Percentiles rank a stretch among this genome's conserved stretches.
Evolutionary conservation across 2,797 vertebrate species (phyloP).

Genomic region (Dendrocincla tyrannina): DNA sequence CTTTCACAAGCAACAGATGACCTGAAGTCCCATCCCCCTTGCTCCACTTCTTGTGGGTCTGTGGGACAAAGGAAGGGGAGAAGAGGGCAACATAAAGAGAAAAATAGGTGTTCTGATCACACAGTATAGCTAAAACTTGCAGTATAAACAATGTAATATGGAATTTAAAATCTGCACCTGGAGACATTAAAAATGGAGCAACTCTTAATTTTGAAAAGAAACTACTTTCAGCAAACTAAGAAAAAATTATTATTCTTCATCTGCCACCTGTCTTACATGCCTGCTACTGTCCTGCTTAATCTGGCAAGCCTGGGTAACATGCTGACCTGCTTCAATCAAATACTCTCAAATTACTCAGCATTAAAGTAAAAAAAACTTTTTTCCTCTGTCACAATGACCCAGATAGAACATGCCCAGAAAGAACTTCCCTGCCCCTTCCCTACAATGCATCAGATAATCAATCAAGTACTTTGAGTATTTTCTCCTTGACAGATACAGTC

Average conservation of each 20-base stretch:
- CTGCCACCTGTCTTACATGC: constrained; percentile 13
- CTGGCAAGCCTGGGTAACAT: background rate
- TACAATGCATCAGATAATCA: background rate
- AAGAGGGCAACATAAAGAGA: background rate
- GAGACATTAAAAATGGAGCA: background rate
- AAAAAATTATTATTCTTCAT: constrained; percentile 30
- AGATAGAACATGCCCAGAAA: background rate
- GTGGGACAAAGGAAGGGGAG: background rate
- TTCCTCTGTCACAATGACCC: constrained; percentile 27
- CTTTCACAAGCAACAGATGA: background rate
- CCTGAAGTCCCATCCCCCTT: background rate
- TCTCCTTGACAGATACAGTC: constrained; percentile 43
- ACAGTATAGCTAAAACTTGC: background rate
- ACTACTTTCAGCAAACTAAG: background rate
- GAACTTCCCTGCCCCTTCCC: background rate
- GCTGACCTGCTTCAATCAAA: constrained; percentile 43
- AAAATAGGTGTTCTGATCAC: background rate
- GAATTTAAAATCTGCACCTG: background rate
- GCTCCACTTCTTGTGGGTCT: background rate
- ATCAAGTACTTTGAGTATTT: background rate
- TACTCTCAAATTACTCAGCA: constrained; percentile 44
- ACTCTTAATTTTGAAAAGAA: background rate
- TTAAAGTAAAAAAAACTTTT: background rate
- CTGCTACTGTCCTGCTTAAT: background rate
- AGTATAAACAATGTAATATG: background rate